Percentiles rank a stretch among this genome's conserved stretches.
Evolutionary conservation across 2,888 invertebrate genomes (phyloP).

Genomic region (Pandemis cinnamomeana): DNA sequence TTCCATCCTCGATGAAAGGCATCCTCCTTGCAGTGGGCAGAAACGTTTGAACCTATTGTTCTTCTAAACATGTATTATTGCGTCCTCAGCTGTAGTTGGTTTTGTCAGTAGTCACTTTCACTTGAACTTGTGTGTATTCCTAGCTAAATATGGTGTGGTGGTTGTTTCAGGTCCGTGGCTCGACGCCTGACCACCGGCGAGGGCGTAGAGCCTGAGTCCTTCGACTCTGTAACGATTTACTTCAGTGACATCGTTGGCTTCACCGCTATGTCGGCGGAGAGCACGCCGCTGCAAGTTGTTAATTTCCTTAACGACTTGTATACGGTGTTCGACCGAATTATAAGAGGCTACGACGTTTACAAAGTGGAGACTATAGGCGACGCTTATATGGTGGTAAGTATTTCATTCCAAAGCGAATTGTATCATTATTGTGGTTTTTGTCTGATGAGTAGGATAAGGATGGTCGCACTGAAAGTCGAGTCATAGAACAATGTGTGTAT

Average conservation of each 20-base stretch:
- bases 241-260: constrained; percentile 99
- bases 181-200: constrained; percentile 93
- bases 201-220: constrained; percentile 96
- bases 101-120: not conserved
- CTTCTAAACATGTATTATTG: not conserved
- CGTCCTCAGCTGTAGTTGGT: not conserved
- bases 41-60: not conserved
- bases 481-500: too few species aligned
- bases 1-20: not conserved
- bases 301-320: constrained; percentile 99
- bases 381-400: constrained; percentile 87
- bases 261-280: constrained; percentile 97
- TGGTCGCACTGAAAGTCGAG: too few species aligned
- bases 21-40: not conserved
- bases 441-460: too few species aligned
- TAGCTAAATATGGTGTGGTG: constrained; percentile 9
- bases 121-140: not conserved
- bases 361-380: constrained; percentile 98
- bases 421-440: too few species aligned
- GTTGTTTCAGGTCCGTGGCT: constrained; percentile 91
- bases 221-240: constrained; percentile 97
- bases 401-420: not conserved
- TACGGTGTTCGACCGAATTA: constrained; percentile 98
- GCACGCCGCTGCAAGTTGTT: constrained; percentile 96
- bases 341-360: constrained; percentile 98